Evolutionary conservation across 2,888 invertebrate genomes (phyloP), one percentile per base, ranked within the genome.

Genomic region (Phasia obesa): DNA sequence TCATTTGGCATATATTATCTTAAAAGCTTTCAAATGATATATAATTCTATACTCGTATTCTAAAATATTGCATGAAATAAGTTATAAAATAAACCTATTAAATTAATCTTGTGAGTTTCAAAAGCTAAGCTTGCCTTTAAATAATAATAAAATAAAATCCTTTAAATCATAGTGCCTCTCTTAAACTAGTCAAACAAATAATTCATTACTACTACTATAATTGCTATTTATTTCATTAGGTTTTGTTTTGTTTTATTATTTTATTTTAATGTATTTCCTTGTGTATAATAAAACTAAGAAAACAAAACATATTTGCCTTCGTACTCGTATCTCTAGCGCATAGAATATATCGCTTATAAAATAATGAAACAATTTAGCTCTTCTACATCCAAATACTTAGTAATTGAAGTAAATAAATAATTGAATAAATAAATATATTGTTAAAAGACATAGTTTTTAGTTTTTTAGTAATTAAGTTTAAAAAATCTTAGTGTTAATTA

Each of bases 361-460:
- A n/a, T 0, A 13, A 19, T 35, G 21, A 47, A 35, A 57, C 27
- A 23, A 0, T 57, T 27, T 62, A 60, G 53, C 62, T 74, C 64
- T 64, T 55, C 64, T 31, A 31, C 21, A 47, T 21, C 51, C n/a
- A 35, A 42, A 55, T 27, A 44, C 17, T n/a, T 55, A 35, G 11
- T 27, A 15, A 74, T 31, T 31, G 4, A 27, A 42, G 17, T 27
- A 23, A 17, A 53, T 0, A 51, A 11, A 15, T 19, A 44, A 55
- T 31, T 44, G 13, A 44, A 57, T 19, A 47, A 6, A 19, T 53
- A 44, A 75, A 25, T 62, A 62, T 25, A 73, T 31, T 64, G 53
- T 64, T 75, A 67, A 76, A 76, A 76, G 75, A 76, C 75, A 76
- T 59, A 67, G 38, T 59, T 67, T 38, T 51, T 65, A 75, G 64